Base-by-base conservation (phyloP, 2,888 invertebrate species). In the Ennomos erosarius region DNA sequence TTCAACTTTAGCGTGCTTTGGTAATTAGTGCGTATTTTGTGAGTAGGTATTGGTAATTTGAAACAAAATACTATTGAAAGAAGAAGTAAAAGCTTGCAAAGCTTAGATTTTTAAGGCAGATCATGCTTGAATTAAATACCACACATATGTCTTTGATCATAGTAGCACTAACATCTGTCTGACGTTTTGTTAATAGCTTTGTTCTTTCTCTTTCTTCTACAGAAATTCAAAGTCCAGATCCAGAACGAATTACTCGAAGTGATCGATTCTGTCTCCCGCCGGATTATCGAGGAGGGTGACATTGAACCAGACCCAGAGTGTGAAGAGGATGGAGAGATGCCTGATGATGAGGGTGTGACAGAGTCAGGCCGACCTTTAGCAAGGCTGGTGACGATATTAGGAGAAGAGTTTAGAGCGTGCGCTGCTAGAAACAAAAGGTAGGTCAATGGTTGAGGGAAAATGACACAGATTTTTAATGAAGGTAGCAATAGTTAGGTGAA, bases 211-310 rank as follows among this genome's bases (percentile, higher is more conserved):
- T 26, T 26, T 26, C 6, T 40, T 39, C 82, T 82, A 52, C 85
- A 96, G 96, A 95, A 95, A 78, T 94, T 98, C 71, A 96, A 97
- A 85, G 94, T 95, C 39, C 95, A 96, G 82, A 97, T 98, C 86
- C 97, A 97, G 82, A 94, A 95, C 11, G 97, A 98, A 75, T 84
- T 98, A 0, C 87, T 97, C 11, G 94, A 95, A 68, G 96, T 98
- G 43, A 96, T 98, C 51, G 95, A 96, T 33, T 90, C 95, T 34
- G 96, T 97, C 0, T 96, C 98, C 1, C 95, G 96, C 62, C 96
- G 96, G 65, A 94, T 98, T 53, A 92, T 95, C 42, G 94, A 95
- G 59, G 94, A 93, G 51, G 89, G 92, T 1, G 93, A 88, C 75
- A 70, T 85, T 65, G 82, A 86, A 68, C 73, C 74, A 49, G 85